phyloP scores from a whole-genome alignment of 2,888 invertebrate genomes.

The Folsomia candida region DNA sequence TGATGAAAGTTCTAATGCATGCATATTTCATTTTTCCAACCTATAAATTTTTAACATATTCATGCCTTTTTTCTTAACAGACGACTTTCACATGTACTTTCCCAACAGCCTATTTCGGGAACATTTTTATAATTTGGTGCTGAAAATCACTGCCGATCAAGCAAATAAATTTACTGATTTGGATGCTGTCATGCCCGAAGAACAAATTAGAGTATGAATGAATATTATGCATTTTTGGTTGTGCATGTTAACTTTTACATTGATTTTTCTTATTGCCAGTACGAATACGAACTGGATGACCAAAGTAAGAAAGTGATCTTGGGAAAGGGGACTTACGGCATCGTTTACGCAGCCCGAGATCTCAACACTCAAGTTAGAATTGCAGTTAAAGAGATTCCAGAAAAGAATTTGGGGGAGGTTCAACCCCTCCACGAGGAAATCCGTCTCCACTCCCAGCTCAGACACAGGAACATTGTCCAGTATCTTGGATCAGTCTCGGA shows the following conservation, averaged over 20 bases:
- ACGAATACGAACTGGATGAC: conserved; percentile 94
- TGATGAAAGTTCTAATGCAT: no score
- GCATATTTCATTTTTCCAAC: no score
- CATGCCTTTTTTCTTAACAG: no score
- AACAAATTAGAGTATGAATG: conserved; percentile 71
- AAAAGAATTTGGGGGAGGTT: conserved; percentile 89
- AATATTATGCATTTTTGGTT: conserved; percentile 8
- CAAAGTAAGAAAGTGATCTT: conserved; percentile 78
- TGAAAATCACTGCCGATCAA: conserved; percentile 84
- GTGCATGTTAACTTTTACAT: no score
- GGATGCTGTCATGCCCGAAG: conserved; percentile 70
- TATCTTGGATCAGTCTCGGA: conserved; percentile 93
- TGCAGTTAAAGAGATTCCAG: conserved; percentile 97
- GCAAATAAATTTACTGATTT: conserved; percentile 73
- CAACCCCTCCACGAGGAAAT: conserved; percentile 99
- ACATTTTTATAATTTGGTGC: conserved; percentile 77
- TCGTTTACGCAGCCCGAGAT: conserved; percentile 91
- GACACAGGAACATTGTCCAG: conserved; percentile 92
- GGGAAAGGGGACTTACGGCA: conserved; percentile 93
- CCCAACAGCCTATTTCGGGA: conserved; percentile 83
- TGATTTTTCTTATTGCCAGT: conserved; percentile 58
- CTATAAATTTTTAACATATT: background rate
- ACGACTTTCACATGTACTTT: conserved; percentile 70
- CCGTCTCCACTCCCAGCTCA: conserved; percentile 87
- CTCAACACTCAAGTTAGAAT: conserved; percentile 89